Evolutionary conservation across 2,888 invertebrate genomes (phyloP), one percentile per base, ranked within the genome.

Genomic region (Sinopyrophorus schimmeli): DNA sequence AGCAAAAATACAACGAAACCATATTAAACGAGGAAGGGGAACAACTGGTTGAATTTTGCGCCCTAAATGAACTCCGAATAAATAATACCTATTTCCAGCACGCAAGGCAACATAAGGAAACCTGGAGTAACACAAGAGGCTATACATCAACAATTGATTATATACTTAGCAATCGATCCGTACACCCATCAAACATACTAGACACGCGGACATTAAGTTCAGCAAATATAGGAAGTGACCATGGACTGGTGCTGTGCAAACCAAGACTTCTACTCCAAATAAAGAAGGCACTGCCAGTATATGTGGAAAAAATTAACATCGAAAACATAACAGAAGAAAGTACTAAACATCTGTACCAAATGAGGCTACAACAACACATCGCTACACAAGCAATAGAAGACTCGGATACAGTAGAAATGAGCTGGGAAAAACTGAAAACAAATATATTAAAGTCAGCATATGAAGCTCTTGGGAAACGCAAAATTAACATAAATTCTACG

Each of bases 141-240:
- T 6, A n/a, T 24, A 24, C 24, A 24, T 24, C 24, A 24, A 24
- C 24, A 24, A 24, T 24, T 10, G 3, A 24, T 24, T 24, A 24
- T 10, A 24, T 24, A 24, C 9, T 24, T n/a, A 7, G 24, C 24
- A 24, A 24, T 24, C 24, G 24, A 24, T 24, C 5, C 3, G 24
- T 24, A 24, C 24, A 24, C 5, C 24, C 24, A 24, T 24, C 24
- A 24, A 24, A n/a, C 24, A 24, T 24, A 6, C 3, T 24, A 24
- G 24, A 24, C n/a, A 24, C 20, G 6, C 20, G 20, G 20, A 20
- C 6, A 20, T 6, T 20, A 20, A 20, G 20, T 20, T 20, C 20
- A 24, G 24, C 24, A 24, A 24, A 24, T 24, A 24, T 24, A 24
- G 24, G 24, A n/a, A 24, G 24, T 24, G 5, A 24, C 24, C 24